Conservation (phyloP, 1,140 invertebrate genomes). For the Helicoverpa zea region DNA sequence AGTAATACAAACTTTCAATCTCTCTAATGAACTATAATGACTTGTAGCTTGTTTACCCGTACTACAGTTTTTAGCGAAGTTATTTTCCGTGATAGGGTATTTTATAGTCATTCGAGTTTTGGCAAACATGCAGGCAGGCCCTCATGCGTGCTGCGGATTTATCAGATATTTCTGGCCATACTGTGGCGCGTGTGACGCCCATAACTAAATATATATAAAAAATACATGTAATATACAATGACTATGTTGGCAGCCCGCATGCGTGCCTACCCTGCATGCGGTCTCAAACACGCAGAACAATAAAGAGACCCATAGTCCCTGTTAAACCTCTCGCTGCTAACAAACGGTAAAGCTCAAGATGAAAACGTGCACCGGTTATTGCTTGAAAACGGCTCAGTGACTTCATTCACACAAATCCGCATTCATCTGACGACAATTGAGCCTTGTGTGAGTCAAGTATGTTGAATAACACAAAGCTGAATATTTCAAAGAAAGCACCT, state of each 20-base stretch:
- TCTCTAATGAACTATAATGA: not conserved
- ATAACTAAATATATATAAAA: no score
- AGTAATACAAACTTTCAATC: constrained; percentile 52
- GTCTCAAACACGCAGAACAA: not conserved
- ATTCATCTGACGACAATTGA: constrained; percentile 43
- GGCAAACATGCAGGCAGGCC: no score
- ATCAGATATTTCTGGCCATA: no score
- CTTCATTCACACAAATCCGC: constrained; percentile 38
- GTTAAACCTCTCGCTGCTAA: constrained; percentile 2
- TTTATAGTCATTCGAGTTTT: no score
- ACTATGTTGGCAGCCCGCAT: no score
- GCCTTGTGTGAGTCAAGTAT: constrained; percentile 32
- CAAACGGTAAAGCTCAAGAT: constrained; percentile 19
- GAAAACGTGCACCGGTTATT: constrained; percentile 39
- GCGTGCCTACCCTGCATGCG: no score
- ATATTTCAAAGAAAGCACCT: constrained; percentile 24
- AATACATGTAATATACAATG: no score
- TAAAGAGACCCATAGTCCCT: not conserved
- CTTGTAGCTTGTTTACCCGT: not conserved
- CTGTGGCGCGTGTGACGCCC: no score
- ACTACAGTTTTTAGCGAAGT: constrained; percentile 1
- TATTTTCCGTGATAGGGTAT: not conserved
- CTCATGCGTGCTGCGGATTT: no score
- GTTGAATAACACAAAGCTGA: constrained; percentile 37
- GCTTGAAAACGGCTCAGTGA: constrained; percentile 36